These are phyloP conservation scores for Pica pica DNA, from an alignment of 2,113 vertebrate genomes.

Conservation along the genomic window DNA sequence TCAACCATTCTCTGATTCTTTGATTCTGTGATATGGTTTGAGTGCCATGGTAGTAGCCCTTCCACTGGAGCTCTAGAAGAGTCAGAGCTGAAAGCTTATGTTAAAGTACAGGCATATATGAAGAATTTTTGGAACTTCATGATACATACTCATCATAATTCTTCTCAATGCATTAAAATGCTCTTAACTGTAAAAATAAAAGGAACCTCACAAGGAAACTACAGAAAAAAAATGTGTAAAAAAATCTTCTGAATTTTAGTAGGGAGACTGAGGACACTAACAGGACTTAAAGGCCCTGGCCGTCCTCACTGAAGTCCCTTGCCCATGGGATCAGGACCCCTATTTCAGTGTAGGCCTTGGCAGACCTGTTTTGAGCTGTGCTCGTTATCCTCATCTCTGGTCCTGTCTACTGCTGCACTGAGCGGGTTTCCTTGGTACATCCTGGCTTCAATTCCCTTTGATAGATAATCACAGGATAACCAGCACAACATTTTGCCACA, in stretches of 20 bases:
- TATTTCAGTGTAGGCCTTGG: neutral
- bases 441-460: neutral
- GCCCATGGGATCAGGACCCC: no score
- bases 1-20: neutral
- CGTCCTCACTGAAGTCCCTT: neutral
- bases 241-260: no score
- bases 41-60: neutral
- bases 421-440: neutral
- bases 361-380: neutral
- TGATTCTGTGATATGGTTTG: neutral
- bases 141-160: neutral
- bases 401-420: neutral
- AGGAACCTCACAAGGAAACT: neutral
- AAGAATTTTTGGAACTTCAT: neutral
- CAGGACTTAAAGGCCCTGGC: neutral
- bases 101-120: neutral
- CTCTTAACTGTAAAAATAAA: neutral
- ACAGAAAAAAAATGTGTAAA: neutral
- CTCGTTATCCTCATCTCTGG: neutral
- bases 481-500: accelerated
- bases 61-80: neutral
- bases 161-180: neutral
- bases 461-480: neutral
- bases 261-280: neutral
- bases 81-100: neutral